These are phyloP conservation scores for Xenentodon cancila DNA, from an alignment of 2,797 vertebrate species.

Conservation along the genomic window DNA sequence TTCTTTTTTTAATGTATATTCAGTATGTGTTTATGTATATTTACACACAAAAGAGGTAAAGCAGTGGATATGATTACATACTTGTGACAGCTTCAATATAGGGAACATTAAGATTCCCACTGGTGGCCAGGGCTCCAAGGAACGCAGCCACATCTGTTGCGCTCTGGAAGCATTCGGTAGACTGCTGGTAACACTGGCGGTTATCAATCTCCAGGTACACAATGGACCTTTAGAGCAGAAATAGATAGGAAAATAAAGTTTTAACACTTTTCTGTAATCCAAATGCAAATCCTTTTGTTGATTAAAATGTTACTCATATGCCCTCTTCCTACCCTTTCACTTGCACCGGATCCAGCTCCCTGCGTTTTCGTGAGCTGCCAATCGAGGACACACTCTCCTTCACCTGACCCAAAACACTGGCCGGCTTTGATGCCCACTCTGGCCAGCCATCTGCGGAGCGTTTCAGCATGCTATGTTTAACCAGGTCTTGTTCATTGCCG, in stretches of 20 bases:
- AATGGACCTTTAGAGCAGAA: constrained; percentile 79
- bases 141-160: constrained; percentile 95
- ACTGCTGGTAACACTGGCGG: constrained; percentile 94
- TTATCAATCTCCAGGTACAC: constrained; percentile 99
- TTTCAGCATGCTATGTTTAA: constrained; percentile 90
- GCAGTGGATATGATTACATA: constrained; percentile 73
- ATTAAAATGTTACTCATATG: neutral
- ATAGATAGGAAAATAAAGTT: neutral
- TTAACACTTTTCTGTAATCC: neutral
- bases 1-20: neutral
- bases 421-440: constrained; percentile 79
- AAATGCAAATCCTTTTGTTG: neutral
- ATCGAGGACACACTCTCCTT: constrained; percentile 80
- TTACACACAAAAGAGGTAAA: neutral
- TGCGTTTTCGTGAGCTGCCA: constrained; percentile 79
- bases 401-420: constrained; percentile 80
- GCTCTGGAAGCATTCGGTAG: constrained; percentile 95
- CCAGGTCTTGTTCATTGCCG: constrained; percentile 92
- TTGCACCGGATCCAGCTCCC: constrained; percentile 91
- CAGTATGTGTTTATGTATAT: neutral
- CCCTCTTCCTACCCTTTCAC: constrained; percentile 79
- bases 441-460: constrained; percentile 87
- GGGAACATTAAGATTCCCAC: constrained; percentile 93
- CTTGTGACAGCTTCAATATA: constrained; percentile 98
- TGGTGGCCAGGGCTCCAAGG: constrained; percentile 93